phyloP scores from a whole-genome alignment of 2,797 vertebrate genomes.

The Muscicapa comitata region DNA sequence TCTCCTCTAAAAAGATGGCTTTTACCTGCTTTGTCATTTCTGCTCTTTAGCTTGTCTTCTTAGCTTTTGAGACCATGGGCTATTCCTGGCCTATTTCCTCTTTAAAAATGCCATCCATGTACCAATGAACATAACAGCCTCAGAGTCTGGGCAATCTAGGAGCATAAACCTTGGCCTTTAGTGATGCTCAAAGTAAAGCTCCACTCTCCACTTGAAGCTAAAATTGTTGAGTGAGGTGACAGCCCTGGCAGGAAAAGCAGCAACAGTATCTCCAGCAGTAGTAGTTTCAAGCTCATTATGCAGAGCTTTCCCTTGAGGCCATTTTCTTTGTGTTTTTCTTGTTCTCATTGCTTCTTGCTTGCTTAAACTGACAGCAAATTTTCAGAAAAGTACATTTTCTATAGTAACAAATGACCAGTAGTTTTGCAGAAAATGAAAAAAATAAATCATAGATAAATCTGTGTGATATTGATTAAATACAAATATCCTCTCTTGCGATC shows the following conservation, averaged over 20 bases:
- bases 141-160: background rate
- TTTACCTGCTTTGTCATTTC: background rate
- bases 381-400: constrained; percentile 45
- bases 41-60: background rate
- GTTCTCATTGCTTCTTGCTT: constrained; percentile 44
- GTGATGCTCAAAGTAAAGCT: background rate
- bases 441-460: constrained; percentile 10
- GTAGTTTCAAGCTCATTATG: constrained; percentile 65
- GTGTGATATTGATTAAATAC: constrained; percentile 28
- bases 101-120: background rate
- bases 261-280: constrained; percentile 36
- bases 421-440: constrained; percentile 20
- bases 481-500: background rate
- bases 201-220: background rate
- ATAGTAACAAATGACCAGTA: constrained; percentile 30
- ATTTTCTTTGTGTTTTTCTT: constrained; percentile 50
- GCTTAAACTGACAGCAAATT: constrained; percentile 65
- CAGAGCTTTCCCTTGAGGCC: constrained; percentile 48
- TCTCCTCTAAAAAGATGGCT: background rate
- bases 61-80: background rate
- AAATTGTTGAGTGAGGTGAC: constrained; percentile 40
- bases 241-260: constrained; percentile 32
- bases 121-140: background rate
- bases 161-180: background rate
- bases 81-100: background rate